Evolutionary conservation across 35 echinoderm and acorn worm species (phyloP).

Genomic region (Eucidaris tribuloides): DNA sequence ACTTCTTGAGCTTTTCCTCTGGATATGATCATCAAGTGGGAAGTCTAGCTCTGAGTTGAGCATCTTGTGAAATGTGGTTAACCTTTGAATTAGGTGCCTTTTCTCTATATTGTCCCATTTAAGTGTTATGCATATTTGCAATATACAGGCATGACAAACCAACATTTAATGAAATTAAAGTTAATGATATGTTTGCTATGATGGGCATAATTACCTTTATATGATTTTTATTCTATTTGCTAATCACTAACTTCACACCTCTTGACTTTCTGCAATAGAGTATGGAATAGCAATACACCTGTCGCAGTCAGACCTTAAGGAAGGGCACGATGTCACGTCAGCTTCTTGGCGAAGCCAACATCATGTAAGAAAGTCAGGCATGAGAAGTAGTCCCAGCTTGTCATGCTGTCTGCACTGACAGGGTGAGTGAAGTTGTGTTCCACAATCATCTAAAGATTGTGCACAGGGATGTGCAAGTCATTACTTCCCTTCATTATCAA

Average conservation of each 20-base stretch:
- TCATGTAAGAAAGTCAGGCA: conserved; percentile 90
- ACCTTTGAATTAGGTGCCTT: too few species aligned
- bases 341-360: conserved; percentile 83
- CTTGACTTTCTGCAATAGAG: neutral
- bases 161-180: neutral
- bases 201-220: neutral
- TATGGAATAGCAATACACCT: conserved; percentile 70
- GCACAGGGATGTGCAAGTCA: too few species aligned
- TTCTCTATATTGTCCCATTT: too few species aligned
- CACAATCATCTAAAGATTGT: too few species aligned
- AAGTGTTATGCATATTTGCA: neutral
- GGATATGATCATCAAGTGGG: too few species aligned
- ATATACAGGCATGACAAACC: neutral
- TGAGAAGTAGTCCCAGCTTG: conserved; percentile 63
- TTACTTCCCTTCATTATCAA: too few species aligned
- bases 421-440: conserved; percentile 64
- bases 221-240: neutral
- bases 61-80: too few species aligned
- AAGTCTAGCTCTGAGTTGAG: too few species aligned
- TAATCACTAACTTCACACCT: neutral
- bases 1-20: too few species aligned
- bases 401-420: conserved; percentile 91
- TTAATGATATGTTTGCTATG: neutral
- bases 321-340: conserved; percentile 71
- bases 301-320: conserved; percentile 85